These are phyloP conservation scores for Potamilus streckersoni DNA, from an alignment of 1,140 invertebrate species.

Conservation along the genomic window DNA sequence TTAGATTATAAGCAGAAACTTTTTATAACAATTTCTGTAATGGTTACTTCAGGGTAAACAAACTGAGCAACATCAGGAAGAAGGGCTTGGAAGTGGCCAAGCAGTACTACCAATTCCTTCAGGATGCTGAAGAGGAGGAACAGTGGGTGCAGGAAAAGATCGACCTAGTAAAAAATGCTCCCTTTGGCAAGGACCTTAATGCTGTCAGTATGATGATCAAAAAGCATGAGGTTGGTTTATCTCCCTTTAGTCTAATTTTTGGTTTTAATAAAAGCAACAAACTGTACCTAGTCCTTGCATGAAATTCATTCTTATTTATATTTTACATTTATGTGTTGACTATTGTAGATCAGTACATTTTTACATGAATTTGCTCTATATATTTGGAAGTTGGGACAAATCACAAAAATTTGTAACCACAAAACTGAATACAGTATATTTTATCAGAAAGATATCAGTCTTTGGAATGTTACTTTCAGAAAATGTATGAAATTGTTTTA, in stretches of 20 bases:
- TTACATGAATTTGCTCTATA: too few relatives aligned
- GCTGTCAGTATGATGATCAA: slow-evolving; percentile 91
- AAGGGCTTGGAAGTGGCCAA: slow-evolving; percentile 88
- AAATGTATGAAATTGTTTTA: too few relatives aligned
- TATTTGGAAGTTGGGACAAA: too few relatives aligned
- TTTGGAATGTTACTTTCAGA: too few relatives aligned
- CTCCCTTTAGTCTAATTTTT: background rate
- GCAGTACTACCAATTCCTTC: slow-evolving; percentile 95
- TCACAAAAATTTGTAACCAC: too few relatives aligned
- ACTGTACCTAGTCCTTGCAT: too few relatives aligned
- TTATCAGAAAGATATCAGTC: too few relatives aligned
- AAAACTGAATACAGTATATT: too few relatives aligned
- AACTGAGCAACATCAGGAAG: slow-evolving; percentile 82
- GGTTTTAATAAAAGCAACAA: too few relatives aligned
- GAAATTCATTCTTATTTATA: too few relatives aligned
- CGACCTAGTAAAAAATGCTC: slow-evolving; percentile 92
- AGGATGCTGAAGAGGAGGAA: slow-evolving; percentile 98
- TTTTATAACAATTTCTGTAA: background rate
- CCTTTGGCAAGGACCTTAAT: slow-evolving; percentile 89
- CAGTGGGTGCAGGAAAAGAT: slow-evolving; percentile 98
- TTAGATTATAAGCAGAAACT: background rate
- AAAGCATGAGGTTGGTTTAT: slow-evolving; percentile 85
- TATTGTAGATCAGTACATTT: too few relatives aligned
- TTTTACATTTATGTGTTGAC: too few relatives aligned
- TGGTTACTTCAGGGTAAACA: slow-evolving; percentile 61